Conservation (phyloP, 2,113 vertebrate genomes). For the Psettodes erumei region DNA sequence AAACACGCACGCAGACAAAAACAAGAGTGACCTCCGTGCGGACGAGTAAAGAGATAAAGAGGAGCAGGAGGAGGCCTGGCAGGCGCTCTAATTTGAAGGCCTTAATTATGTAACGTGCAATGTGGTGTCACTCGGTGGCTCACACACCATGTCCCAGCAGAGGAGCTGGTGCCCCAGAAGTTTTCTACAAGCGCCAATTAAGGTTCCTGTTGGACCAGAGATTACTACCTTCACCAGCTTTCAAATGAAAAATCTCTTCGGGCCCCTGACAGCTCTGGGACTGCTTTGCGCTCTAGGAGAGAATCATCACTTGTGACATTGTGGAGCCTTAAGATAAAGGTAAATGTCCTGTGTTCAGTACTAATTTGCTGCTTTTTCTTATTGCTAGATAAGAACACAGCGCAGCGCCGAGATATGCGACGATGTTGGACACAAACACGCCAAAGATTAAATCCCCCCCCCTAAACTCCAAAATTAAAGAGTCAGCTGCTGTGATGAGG, state of each 20-base stretch:
- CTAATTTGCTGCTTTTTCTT: slow-evolving; percentile 40
- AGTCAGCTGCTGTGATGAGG: slow-evolving; percentile 62
- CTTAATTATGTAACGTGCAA: slow-evolving; percentile 62
- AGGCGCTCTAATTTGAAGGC: slow-evolving; percentile 64
- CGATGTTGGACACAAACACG: slow-evolving; percentile 24
- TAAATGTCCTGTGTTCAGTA: slow-evolving; percentile 1
- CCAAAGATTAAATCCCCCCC: slow-evolving; percentile 44
- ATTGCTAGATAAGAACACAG: slow-evolving; percentile 1
- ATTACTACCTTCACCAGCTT: slow-evolving; percentile 63
- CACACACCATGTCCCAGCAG: slow-evolving; percentile 44
- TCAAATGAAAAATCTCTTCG: slow-evolving; percentile 46
- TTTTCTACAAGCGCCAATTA: slow-evolving; percentile 69
- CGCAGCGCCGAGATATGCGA: slow-evolving; percentile 33
- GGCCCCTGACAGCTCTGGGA: slow-evolving; percentile 35
- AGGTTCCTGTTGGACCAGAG: slow-evolving; percentile 58
- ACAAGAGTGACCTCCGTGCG: slow-evolving; percentile 10
- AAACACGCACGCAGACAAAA: slow-evolving; percentile 1
- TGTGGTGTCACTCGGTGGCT: slow-evolving; percentile 58
- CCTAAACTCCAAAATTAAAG: slow-evolving; percentile 68
- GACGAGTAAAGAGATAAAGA: background rate
- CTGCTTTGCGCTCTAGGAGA: slow-evolving; percentile 14
- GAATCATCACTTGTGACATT: slow-evolving; percentile 26
- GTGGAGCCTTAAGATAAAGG: slow-evolving; percentile 39
- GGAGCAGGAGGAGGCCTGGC: slow-evolving; percentile 18
- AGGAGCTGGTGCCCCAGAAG: slow-evolving; percentile 59